phyloP scores from a whole-genome alignment of 1,140 invertebrate species.

The Vanessa tameamea region DNA sequence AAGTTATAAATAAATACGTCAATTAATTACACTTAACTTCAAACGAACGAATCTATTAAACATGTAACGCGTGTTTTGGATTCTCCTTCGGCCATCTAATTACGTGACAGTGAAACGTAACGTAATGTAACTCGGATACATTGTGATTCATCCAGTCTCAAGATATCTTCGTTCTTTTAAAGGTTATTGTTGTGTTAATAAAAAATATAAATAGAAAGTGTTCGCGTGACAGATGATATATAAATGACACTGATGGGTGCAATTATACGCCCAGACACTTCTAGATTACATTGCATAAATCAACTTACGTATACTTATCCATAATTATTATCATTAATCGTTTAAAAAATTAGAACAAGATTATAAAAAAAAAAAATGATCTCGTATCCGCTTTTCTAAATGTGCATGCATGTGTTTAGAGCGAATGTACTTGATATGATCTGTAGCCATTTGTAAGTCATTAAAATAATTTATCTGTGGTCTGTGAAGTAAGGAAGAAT shows the following conservation, averaged over 20 bases:
- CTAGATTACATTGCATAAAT: constrained; percentile 24
- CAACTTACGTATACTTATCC: constrained; percentile 13
- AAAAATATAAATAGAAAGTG: constrained; percentile 29
- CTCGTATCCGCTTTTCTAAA: constrained; percentile 14
- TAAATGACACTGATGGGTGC: constrained; percentile 23
- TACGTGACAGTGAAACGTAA: neutral
- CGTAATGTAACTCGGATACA: neutral
- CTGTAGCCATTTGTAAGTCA: neutral
- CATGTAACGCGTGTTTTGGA: neutral
- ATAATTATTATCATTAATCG: constrained; percentile 18
- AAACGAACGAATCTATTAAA: no score
- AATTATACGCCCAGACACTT: constrained; percentile 31
- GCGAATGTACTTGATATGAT: neutral
- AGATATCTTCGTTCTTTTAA: constrained; percentile 1
- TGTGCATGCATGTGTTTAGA: neutral
- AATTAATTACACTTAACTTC: no score
- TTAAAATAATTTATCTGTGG: constrained; percentile 8
- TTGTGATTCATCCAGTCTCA: constrained; percentile 2
- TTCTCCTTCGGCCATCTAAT: neutral
- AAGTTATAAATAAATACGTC: no score
- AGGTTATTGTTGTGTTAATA: neutral
- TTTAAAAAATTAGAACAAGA: constrained; percentile 5
- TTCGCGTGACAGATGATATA: constrained; percentile 34
- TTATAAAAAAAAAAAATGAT: constrained; percentile 3
- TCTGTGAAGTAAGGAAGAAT: neutral